Conservation (phyloP, 2,888 invertebrate genomes). For the Melanostoma scalare region DNA sequence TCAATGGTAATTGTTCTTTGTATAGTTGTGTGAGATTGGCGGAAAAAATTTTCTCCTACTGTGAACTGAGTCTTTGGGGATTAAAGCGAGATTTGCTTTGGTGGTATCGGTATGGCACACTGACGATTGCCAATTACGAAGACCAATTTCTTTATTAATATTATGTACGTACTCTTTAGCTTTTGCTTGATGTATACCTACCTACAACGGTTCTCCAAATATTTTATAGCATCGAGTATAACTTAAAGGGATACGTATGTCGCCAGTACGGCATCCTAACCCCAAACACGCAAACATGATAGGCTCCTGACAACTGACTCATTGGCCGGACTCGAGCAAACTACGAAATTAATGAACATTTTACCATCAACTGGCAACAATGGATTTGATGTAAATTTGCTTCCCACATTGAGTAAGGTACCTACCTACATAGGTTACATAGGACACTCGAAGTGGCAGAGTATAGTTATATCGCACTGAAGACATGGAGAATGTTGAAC, state of each 20-base stretch:
- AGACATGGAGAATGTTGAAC: constrained; percentile 41
- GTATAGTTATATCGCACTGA: constrained; percentile 7
- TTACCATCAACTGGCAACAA: constrained; percentile 62
- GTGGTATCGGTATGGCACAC: constrained; percentile 29
- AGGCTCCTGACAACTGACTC: constrained; percentile 46
- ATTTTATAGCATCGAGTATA: constrained; percentile 34
- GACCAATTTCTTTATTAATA: constrained; percentile 5
- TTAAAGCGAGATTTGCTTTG: too few relatives aligned
- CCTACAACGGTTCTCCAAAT: too few relatives aligned
- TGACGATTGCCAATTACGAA: constrained; percentile 26
- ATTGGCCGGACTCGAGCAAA: constrained; percentile 36
- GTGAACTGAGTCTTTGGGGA: constrained; percentile 5
- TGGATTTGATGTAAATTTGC: constrained; percentile 47
- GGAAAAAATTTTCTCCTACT: constrained; percentile 11
- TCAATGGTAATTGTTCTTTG: constrained; percentile 25
- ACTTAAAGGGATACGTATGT: constrained; percentile 44
- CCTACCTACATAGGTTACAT: too few relatives aligned
- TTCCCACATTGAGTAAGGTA: neutral
- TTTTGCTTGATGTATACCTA: constrained; percentile 5
- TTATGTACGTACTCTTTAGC: too few relatives aligned
- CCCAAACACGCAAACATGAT: constrained; percentile 13
- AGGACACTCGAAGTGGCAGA: too few relatives aligned
- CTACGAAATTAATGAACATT: constrained; percentile 57
- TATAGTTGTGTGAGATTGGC: constrained; percentile 16
- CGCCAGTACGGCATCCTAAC: constrained; percentile 33